Evolutionary conservation across 1,140 invertebrate genomes (phyloP).

Genomic region (Cotesia vestalis): DNA sequence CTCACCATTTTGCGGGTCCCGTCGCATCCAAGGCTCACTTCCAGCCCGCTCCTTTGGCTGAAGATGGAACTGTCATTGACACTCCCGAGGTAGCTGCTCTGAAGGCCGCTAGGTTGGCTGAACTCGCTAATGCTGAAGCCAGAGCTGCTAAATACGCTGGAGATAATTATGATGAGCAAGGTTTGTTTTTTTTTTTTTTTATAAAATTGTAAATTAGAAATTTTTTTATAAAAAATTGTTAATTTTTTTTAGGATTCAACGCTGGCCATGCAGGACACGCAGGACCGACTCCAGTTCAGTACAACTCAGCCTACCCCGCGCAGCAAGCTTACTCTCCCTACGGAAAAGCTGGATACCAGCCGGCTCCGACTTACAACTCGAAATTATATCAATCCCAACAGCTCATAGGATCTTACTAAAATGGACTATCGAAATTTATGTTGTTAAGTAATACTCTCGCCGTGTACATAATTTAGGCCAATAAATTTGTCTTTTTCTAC

Average conservation of each 20-base stretch:
- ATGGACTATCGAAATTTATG: not conserved
- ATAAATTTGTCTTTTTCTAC: conserved; percentile 59
- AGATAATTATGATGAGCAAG: conserved; percentile 38
- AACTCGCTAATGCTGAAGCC: conserved; percentile 63
- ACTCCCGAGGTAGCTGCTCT: conserved; percentile 71
- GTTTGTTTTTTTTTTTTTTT: conserved; percentile 16
- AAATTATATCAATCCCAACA: conserved; percentile 61
- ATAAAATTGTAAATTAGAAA: not conserved
- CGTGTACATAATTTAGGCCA: conserved; percentile 64
- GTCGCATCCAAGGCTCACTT: conserved; percentile 45
- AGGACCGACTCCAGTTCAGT: conserved; percentile 48
- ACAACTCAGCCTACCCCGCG: conserved; percentile 33
- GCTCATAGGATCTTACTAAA: conserved; percentile 39
- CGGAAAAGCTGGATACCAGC: conserved; percentile 45
- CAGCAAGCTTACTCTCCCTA: conserved; percentile 37
- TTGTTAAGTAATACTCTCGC: conserved; percentile 8
- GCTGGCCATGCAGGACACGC: conserved; percentile 46
- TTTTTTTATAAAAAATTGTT: not conserved
- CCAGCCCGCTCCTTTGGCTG: conserved; percentile 68
- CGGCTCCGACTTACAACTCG: conserved; percentile 51
- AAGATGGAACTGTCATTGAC: conserved; percentile 69
- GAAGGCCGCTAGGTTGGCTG: conserved; percentile 59
- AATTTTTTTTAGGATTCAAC: conserved; percentile 3
- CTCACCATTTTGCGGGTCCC: conserved; percentile 16
- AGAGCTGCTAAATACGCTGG: conserved; percentile 66